phyloP scores from a whole-genome alignment of 1,140 invertebrate genomes.

The Arion vulgaris region DNA sequence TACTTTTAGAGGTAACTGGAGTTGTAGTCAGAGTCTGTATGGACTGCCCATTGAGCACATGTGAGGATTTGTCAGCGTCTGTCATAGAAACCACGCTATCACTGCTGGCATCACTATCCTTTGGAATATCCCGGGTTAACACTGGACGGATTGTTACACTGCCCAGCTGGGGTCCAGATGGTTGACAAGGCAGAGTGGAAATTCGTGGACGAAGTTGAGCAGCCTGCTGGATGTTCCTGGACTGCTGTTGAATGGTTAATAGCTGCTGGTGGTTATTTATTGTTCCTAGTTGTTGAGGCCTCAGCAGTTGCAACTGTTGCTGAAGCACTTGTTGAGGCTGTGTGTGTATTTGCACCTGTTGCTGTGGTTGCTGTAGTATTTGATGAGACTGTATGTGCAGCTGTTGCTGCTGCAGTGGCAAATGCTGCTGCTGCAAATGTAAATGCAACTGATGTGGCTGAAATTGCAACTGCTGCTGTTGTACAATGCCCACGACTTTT shows the following conservation, averaged over 20 bases:
- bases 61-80: conserved; percentile 33
- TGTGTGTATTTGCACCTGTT: background rate
- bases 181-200: conserved; percentile 23
- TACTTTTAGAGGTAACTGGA: conserved; percentile 28
- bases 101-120: conserved; percentile 17
- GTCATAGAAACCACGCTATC: conserved; percentile 26
- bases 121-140: conserved; percentile 9
- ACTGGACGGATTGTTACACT: background rate
- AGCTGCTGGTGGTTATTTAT: background rate
- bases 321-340: background rate
- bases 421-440: conserved; percentile 8
- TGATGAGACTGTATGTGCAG: conserved; percentile 16
- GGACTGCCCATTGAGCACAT: conserved; percentile 11
- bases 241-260: background rate
- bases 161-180: background rate
- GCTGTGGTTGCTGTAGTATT: background rate
- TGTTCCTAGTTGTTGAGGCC: background rate
- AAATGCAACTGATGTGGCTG: background rate
- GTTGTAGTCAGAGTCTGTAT: conserved; percentile 18
- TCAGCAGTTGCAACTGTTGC: background rate
- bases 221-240: background rate
- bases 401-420: background rate
- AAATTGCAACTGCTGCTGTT: conserved; percentile 21
- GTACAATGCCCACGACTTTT: conserved; percentile 1
- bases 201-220: conserved; percentile 1